phyloP scores from a whole-genome alignment of 2,113 vertebrate genomes.

The Sylvia atricapilla region DNA sequence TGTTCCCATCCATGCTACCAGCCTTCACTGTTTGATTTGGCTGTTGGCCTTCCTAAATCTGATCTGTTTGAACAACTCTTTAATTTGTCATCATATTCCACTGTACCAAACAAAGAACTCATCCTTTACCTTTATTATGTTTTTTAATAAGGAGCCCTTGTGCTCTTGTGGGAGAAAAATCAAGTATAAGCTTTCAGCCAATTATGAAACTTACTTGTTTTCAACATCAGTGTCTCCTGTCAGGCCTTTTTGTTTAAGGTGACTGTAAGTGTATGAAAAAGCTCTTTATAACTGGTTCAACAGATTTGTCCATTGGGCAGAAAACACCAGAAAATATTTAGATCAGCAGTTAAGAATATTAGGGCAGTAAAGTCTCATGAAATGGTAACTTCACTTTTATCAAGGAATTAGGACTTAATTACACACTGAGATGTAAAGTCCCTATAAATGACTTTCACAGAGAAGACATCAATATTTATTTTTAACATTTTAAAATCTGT shows the following conservation, averaged over 20 bases:
- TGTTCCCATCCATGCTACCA: neutral
- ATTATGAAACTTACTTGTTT: slow-evolving; percentile 19
- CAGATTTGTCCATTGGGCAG: neutral
- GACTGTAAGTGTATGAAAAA: slow-evolving; percentile 17
- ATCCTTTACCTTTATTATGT: neutral
- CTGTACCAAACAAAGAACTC: neutral
- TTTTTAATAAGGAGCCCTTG: slow-evolving; percentile 29
- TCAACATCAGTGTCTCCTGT: neutral
- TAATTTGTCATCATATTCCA: neutral
- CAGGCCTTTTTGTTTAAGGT: neutral
- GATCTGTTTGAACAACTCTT: neutral
- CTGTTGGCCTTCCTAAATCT: neutral
- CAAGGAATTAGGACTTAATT: neutral
- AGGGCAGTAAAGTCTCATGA: neutral
- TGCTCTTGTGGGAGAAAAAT: neutral
- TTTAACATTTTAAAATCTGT: neutral
- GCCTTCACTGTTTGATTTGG: neutral
- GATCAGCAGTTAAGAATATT: neutral
- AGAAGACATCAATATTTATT: neutral
- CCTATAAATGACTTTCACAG: neutral
- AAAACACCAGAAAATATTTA: neutral
- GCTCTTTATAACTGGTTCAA: neutral
- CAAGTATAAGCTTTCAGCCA: slow-evolving; percentile 8
- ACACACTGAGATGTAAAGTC: neutral
- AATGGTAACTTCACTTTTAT: neutral